Evolutionary conservation across 2,797 vertebrate species (phyloP).

Genomic region (Sarcophilus harrisii): DNA sequence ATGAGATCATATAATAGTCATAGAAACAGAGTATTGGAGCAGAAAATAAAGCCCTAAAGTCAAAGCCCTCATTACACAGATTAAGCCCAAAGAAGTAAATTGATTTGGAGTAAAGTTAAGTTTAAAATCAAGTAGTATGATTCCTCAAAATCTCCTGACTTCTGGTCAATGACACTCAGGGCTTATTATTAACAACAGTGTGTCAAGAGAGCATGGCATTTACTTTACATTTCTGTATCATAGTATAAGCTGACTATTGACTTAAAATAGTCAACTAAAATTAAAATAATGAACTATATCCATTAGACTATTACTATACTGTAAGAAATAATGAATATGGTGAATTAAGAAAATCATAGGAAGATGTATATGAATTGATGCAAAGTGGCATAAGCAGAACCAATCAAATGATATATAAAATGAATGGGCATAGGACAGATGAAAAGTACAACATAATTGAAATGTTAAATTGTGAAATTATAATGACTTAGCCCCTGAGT

Average conservation of each 20-base stretch:
- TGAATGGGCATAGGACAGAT: background rate
- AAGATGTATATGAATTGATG: background rate
- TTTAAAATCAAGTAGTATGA: background rate
- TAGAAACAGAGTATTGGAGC: background rate
- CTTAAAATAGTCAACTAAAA: background rate
- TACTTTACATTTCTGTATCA: background rate
- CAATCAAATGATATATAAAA: background rate
- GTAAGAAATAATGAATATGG: background rate
- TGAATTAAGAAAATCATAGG: background rate
- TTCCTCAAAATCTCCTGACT: background rate
- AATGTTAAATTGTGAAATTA: background rate
- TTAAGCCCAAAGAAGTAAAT: background rate
- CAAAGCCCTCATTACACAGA: background rate
- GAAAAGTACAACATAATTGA: background rate
- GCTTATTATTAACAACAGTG: background rate
- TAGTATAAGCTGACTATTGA: background rate
- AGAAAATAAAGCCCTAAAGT: background rate
- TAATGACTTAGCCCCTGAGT: background rate
- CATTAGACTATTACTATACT: background rate
- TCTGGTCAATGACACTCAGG: background rate
- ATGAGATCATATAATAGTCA: background rate
- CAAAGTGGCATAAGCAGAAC: background rate
- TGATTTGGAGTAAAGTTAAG: background rate
- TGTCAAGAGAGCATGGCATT: background rate
- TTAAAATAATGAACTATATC: background rate